phyloP scores from a whole-genome alignment of 2,888 invertebrate species.

The Lymantria monacha region DNA sequence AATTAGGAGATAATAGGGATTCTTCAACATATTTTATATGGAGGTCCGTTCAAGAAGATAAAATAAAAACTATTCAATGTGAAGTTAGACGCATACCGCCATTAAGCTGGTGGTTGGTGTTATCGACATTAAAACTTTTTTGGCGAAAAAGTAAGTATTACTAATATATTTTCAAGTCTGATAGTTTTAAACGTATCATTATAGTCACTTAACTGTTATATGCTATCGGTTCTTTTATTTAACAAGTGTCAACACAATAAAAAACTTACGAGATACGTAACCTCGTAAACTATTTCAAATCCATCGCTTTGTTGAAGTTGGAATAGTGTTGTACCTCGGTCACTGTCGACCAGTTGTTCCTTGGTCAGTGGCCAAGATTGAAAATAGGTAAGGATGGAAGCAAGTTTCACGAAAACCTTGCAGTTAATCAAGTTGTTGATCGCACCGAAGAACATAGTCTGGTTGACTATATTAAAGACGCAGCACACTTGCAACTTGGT shows the following conservation, averaged over 20 bases:
- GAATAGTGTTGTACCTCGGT: no score
- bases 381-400: constrained; percentile 16
- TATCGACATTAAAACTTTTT: constrained; percentile 2
- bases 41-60: no score
- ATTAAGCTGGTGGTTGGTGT: constrained; percentile 10
- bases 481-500: constrained; percentile 11
- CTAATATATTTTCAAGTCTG: constrained; percentile 8
- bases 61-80: no score
- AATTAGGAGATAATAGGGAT: no score
- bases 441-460: constrained; percentile 6
- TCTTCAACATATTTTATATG: no score
- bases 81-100: no score
- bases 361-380: constrained; percentile 1
- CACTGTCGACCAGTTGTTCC: neutral
- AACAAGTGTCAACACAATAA: constrained; percentile 9
- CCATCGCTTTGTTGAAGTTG: neutral
- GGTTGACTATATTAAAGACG: constrained; percentile 10
- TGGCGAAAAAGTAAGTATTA: constrained; percentile 14
- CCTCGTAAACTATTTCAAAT: constrained; percentile 1
- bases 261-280: no score
- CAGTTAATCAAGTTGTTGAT: constrained; percentile 8
- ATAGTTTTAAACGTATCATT: neutral
- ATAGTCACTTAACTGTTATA: constrained; percentile 12
- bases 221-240: constrained; percentile 13
- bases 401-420: constrained; percentile 16